Conservation (phyloP, 1,140 invertebrate species). For the Musca domestica region DNA sequence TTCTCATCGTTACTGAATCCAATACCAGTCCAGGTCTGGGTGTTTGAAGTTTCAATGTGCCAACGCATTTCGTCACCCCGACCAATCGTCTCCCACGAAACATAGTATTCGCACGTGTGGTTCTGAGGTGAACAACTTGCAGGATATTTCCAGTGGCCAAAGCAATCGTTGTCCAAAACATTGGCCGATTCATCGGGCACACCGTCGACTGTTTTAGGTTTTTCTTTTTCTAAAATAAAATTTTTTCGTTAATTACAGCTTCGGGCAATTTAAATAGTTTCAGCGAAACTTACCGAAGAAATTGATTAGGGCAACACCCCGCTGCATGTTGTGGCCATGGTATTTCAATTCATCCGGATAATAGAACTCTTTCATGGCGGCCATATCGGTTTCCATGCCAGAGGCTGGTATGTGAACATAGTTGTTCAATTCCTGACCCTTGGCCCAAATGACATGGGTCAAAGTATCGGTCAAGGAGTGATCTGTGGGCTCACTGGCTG, state of each 20-base stretch:
- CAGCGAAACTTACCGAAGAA: slow-evolving; percentile 72
- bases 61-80: slow-evolving; percentile 78
- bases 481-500: slow-evolving; percentile 76
- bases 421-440: slow-evolving; percentile 73
- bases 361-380: slow-evolving; percentile 77
- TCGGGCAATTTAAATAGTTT: background rate
- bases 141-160: slow-evolving; percentile 77
- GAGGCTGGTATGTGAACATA: slow-evolving; percentile 76
- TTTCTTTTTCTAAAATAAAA: slow-evolving; percentile 42
- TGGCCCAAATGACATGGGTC: slow-evolving; percentile 94
- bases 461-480: slow-evolving; percentile 75
- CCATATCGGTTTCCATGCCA: slow-evolving; percentile 66
- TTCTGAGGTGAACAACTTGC: slow-evolving; percentile 67
- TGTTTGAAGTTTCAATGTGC: slow-evolving; percentile 78
- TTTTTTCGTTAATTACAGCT: background rate
- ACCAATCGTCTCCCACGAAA: slow-evolving; percentile 79
- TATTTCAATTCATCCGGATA: slow-evolving; percentile 88
- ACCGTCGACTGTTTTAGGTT: slow-evolving; percentile 33
- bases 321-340: slow-evolving; percentile 80
- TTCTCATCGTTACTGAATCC: slow-evolving; percentile 83
- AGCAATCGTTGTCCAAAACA: slow-evolving; percentile 61
- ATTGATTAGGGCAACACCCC: slow-evolving; percentile 76
- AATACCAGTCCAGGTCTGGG: slow-evolving; percentile 89
- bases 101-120: slow-evolving; percentile 78
- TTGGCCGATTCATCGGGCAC: slow-evolving; percentile 39